A percentile compares a stretch with the other conserved stretches of the same genome.
Conservation (phyloP, 2,797 vertebrate genomes). For the Aulostomus chinensis region DNA sequence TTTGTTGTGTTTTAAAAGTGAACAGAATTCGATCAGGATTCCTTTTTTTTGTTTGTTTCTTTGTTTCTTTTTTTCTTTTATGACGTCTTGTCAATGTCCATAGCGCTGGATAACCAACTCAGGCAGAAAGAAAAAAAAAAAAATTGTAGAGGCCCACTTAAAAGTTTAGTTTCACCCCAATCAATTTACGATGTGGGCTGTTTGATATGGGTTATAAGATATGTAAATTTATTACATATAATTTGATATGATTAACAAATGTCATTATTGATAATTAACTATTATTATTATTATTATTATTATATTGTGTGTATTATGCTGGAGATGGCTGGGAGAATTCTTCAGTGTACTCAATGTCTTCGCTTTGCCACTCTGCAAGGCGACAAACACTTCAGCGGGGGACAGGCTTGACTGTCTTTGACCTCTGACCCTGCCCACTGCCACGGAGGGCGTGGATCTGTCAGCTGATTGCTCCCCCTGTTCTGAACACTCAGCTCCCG, state of each 20-base stretch:
- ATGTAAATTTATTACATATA: slow-evolving; percentile 74
- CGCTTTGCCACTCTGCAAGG: slow-evolving; percentile 55
- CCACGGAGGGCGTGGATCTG: slow-evolving; percentile 57
- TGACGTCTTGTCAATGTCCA: slow-evolving; percentile 79
- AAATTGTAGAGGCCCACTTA: slow-evolving; percentile 71
- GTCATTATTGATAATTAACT: slow-evolving; percentile 69
- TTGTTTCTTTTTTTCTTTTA: slow-evolving; percentile 64
- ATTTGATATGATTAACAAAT: slow-evolving; percentile 77
- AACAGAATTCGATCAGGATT: slow-evolving; percentile 79
- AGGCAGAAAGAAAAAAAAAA: slow-evolving; percentile 78
- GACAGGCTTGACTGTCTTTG: slow-evolving; percentile 47
- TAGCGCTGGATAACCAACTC: slow-evolving; percentile 84
- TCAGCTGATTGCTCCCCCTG: slow-evolving; percentile 46
- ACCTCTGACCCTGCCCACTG: slow-evolving; percentile 68
- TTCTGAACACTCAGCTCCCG: slow-evolving; percentile 55
- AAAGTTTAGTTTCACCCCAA: slow-evolving; percentile 72
- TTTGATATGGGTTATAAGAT: slow-evolving; percentile 76
- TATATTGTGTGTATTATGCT: slow-evolving; percentile 70
- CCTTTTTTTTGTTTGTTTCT: slow-evolving; percentile 62
- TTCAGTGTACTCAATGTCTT: slow-evolving; percentile 60
- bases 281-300: slow-evolving; percentile 73
- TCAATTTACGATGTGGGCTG: slow-evolving; percentile 75
- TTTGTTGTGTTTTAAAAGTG: slow-evolving; percentile 82
- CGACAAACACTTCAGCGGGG: slow-evolving; percentile 66
- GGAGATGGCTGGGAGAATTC: slow-evolving; percentile 71